Percentiles rank a stretch among this genome's conserved stretches.
phyloP scores from a whole-genome alignment of 2,888 invertebrate genomes.

The Sthenelais limicola region DNA sequence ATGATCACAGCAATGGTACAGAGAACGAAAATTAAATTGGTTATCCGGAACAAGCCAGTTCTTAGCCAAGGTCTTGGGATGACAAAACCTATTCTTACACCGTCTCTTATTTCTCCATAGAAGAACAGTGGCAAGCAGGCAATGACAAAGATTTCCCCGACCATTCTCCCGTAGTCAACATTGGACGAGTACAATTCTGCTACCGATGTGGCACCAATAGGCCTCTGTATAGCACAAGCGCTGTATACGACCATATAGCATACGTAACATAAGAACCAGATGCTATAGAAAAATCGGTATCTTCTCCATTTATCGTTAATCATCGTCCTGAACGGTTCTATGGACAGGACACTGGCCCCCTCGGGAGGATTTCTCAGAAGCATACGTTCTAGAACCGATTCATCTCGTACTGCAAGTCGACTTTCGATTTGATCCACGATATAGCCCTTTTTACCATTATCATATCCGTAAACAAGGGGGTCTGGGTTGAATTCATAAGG shows the following conservation, averaged over 20 bases:
- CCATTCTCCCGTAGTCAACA: conserved; percentile 21
- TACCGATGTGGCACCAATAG: neutral
- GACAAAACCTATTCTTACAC: conserved; percentile 2
- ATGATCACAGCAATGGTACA: conserved; percentile 14
- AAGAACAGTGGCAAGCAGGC: conserved; percentile 34
- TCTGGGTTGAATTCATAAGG: conserved; percentile 35
- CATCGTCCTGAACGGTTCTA: conserved; percentile 37
- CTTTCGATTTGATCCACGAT: conserved; percentile 36
- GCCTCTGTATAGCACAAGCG: conserved; percentile 22
- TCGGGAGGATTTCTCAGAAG: conserved; percentile 23
- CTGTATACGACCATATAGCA: conserved; percentile 32
- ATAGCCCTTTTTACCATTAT: conserved; percentile 31
- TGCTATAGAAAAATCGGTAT: conserved; percentile 28
- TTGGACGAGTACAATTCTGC: conserved; percentile 29
- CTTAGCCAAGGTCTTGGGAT: conserved; percentile 15
- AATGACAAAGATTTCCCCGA: conserved; percentile 32
- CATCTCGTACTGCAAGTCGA: neutral
- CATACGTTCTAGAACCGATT: conserved; percentile 30
- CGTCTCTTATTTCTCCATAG: conserved; percentile 34
- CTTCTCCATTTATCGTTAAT: conserved; percentile 38
- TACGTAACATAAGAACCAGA: conserved; percentile 28
- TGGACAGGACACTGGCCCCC: conserved; percentile 11
- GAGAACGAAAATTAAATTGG: conserved; percentile 20
- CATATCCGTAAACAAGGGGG: conserved; percentile 19
- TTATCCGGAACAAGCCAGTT: conserved; percentile 20